phyloP scores from a whole-genome alignment of 1,140 invertebrate genomes.

The Cydia splendana region DNA sequence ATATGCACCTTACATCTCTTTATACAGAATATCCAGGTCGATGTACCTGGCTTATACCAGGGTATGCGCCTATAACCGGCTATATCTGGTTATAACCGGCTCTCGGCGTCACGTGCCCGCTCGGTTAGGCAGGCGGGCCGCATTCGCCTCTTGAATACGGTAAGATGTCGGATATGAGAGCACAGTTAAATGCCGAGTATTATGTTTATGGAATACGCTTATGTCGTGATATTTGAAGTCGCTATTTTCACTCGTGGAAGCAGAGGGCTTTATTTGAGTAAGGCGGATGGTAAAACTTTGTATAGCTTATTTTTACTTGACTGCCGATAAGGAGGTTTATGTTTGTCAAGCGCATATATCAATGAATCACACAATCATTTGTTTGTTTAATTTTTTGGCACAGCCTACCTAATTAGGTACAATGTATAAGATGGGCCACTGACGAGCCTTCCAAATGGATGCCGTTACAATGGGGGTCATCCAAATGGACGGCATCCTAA shows the following conservation, averaged over 20 bases:
- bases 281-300: too few species aligned
- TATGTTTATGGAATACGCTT: slow-evolving; percentile 1
- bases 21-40: slow-evolving; percentile 46
- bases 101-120: not conserved
- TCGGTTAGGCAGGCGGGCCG: not conserved
- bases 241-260: not conserved
- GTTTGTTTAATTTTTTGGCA: too few species aligned
- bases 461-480: too few species aligned
- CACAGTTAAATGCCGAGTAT: slow-evolving; percentile 7
- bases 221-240: not conserved
- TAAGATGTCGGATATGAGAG: slow-evolving; percentile 10
- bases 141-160: not conserved
- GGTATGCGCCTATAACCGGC: slow-evolving; percentile 53
- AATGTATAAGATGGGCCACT: too few species aligned
- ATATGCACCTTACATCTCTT: slow-evolving; percentile 21
- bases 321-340: too few species aligned
- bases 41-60: slow-evolving; percentile 59
- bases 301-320: too few species aligned
- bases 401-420: too few species aligned
- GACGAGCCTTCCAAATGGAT: too few species aligned
- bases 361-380: too few species aligned
- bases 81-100: slow-evolving; percentile 61
- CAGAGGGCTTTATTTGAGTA: too few species aligned
- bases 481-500: too few species aligned
- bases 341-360: too few species aligned